Conservation (phyloP, 1,140 invertebrate species). For the Sitodiplosis mosellana region DNA sequence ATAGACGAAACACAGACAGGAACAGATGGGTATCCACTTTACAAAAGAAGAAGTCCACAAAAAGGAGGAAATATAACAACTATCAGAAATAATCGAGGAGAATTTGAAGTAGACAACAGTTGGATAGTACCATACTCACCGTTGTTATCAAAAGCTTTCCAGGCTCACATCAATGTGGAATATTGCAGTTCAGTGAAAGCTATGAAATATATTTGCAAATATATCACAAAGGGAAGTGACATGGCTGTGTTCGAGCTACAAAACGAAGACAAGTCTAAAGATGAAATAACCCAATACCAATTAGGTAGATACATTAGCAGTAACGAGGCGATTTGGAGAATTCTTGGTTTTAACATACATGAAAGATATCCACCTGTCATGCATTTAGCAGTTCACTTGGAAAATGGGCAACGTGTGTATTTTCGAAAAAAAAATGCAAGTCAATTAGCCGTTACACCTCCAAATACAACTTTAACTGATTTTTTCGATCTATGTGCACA, state of each 20-base stretch:
- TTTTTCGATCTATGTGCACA: conserved; percentile 22
- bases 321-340: conserved; percentile 26
- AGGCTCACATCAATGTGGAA: conserved; percentile 19
- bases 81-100: conserved; percentile 8
- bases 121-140: conserved; percentile 18
- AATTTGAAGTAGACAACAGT: not conserved
- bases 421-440: conserved; percentile 16
- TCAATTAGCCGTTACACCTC: conserved; percentile 11
- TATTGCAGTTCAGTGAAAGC: conserved; percentile 18
- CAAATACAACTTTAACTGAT: conserved; percentile 19
- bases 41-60: conserved; percentile 19
- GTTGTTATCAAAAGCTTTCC: conserved; percentile 9
- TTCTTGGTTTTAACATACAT: conserved; percentile 19
- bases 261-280: conserved; percentile 4
- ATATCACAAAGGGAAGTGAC: conserved; percentile 25
- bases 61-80: conserved; percentile 19
- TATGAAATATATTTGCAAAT: conserved; percentile 29
- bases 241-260: conserved; percentile 5
- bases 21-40: conserved; percentile 26
- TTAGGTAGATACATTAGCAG: conserved; percentile 25
- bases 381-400: conserved; percentile 23
- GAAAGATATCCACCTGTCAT: conserved; percentile 20
- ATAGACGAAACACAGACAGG: conserved; percentile 13
- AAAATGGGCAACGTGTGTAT: conserved; percentile 21
- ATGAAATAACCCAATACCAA: conserved; percentile 15